Evolutionary conservation across 2,113 vertebrate genomes (phyloP).

Genomic region (Elgaria multicarinata): DNA sequence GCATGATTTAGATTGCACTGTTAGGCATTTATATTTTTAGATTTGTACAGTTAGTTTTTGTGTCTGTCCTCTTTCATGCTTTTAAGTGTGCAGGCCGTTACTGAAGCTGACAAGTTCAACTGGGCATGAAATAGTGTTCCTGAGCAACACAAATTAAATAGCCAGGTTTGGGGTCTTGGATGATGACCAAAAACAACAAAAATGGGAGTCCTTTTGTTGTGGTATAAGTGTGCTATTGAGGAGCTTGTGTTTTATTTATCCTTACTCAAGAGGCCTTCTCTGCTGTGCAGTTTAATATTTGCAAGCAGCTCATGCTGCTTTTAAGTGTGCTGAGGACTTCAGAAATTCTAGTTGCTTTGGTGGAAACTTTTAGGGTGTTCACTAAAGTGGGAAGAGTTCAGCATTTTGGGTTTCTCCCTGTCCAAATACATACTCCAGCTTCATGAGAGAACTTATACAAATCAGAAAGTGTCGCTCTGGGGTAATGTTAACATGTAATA

Average conservation of each 20-base stretch:
- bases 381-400: neutral
- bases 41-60: neutral
- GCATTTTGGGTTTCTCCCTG: too few species aligned
- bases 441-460: neutral
- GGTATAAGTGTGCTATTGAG: neutral
- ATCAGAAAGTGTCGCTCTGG: neutral
- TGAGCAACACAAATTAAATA: neutral
- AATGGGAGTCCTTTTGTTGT: neutral
- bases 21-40: slow-evolving; percentile 14
- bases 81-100: slow-evolving; percentile 19
- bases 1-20: neutral
- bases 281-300: neutral
- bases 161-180: slow-evolving; percentile 43
- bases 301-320: neutral
- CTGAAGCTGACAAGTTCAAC: slow-evolving; percentile 37
- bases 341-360: neutral
- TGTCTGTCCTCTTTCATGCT: slow-evolving; percentile 31
- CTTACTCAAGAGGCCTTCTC: neutral
- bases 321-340: neutral
- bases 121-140: slow-evolving; percentile 47
- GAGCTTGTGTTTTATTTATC: neutral
- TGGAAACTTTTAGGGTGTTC: neutral
- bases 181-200: slow-evolving; percentile 37
- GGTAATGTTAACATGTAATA: neutral
- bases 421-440: neutral